Evolutionary conservation across 92 coral and sea anemone genomes (phyloP).

Genomic region (Actinernus sp.): DNA sequence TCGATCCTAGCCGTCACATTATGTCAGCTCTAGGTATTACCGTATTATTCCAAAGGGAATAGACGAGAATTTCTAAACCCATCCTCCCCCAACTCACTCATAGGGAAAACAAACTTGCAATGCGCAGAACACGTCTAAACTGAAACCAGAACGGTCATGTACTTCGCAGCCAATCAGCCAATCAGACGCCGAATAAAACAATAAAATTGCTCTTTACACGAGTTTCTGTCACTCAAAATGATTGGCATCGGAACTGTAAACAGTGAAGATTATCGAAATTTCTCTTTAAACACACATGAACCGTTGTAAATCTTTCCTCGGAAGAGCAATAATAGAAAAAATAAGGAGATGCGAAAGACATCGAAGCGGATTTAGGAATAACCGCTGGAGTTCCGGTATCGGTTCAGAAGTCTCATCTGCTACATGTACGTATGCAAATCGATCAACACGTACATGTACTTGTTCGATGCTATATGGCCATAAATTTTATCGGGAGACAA

Average conservation of each 20-base stretch:
- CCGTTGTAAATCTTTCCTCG: neutral
- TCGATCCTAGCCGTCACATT: conserved; percentile 64
- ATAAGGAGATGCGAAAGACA: no score
- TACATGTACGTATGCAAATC: no score
- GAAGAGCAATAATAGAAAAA: no score
- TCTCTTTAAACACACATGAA: neutral
- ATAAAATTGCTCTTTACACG: conserved; percentile 69
- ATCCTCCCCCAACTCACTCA: conserved; percentile 44
- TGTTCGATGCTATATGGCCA: no score
- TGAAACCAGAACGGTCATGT: conserved; percentile 77
- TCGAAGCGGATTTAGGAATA: no score
- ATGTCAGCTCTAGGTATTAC: conserved; percentile 13
- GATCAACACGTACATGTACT: no score
- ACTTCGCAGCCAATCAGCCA: conserved; percentile 72
- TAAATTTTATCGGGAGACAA: no score
- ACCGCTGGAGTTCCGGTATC: no score
- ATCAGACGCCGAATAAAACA: conserved; percentile 58
- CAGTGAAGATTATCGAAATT: conserved; percentile 13
- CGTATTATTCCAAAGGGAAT: conserved; percentile 28
- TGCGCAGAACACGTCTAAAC: conserved; percentile 88
- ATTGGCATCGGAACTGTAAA: conserved; percentile 63
- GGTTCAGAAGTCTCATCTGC: no score
- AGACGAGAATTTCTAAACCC: conserved; percentile 29
- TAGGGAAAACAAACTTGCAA: conserved; percentile 78
- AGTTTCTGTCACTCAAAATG: conserved; percentile 86